phyloP scores from a whole-genome alignment of 2,888 invertebrate genomes.

The Ochropacha duplaris region DNA sequence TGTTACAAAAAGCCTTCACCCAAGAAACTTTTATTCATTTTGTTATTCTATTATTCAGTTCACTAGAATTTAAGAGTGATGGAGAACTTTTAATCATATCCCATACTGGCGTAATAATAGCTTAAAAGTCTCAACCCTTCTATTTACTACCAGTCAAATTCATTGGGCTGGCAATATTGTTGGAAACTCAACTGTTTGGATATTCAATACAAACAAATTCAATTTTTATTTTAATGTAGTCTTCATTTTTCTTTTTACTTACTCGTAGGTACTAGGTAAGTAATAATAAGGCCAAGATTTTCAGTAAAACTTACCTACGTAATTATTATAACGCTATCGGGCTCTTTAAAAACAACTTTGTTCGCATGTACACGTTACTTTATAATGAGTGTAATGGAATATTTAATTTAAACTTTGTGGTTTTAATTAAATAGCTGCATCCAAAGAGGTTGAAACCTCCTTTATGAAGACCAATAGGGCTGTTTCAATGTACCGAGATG shows the following conservation, averaged over 20 bases:
- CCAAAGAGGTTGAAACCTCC: conserved; percentile 20
- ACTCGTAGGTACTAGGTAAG: too few species aligned
- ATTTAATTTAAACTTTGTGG: conserved; percentile 20
- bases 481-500: conserved; percentile 49
- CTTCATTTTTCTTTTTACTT: too few species aligned
- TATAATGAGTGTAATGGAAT: neutral
- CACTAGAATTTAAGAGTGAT: conserved; percentile 27
- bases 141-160: neutral
- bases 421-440: conserved; percentile 48
- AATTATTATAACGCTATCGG: too few species aligned
- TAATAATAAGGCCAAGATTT: too few species aligned
- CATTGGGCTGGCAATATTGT: neutral
- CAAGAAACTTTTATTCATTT: conserved; percentile 43
- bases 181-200: neutral
- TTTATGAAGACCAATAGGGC: conserved; percentile 33
- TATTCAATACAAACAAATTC: neutral
- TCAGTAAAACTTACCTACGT: too few species aligned
- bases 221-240: too few species aligned
- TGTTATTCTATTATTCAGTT: conserved; percentile 47
- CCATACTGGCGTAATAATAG: conserved; percentile 2
- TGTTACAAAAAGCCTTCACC: conserved; percentile 34
- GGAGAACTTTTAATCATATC: conserved; percentile 32
- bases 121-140: neutral
- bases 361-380: too few species aligned
- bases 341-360: too few species aligned